phyloP scores from a whole-genome alignment of 2,113 vertebrate genomes.

The Ctenomys sociabilis region DNA sequence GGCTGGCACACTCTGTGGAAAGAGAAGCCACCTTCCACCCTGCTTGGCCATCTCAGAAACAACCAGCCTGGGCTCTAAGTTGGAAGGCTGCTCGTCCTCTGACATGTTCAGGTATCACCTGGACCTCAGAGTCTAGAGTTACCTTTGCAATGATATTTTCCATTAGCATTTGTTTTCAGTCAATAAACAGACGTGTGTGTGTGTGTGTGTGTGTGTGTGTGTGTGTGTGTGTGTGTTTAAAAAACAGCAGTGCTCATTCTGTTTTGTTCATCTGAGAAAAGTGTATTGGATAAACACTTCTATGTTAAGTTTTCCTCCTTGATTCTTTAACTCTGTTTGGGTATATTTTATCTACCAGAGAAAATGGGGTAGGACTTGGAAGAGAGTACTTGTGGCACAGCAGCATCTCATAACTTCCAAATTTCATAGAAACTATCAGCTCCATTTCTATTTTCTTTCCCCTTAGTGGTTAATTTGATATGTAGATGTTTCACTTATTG shows the following conservation, averaged over 20 bases:
- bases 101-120: not conserved
- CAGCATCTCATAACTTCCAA: not conserved
- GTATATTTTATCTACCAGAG: not conserved
- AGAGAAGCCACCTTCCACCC: not conserved
- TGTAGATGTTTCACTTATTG: not conserved
- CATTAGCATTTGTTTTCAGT: constrained; percentile 6
- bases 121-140: not conserved
- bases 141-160: not conserved
- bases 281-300: not conserved
- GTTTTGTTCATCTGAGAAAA: constrained; percentile 13
- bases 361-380: not conserved
- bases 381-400: not conserved
- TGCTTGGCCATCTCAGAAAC: not conserved
- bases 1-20: not conserved
- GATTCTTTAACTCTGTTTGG: not conserved
- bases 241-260: not conserved
- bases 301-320: not conserved
- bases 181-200: not conserved
- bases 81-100: not conserved
- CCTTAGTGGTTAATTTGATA: not conserved
- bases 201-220: not conserved
- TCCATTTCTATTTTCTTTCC: not conserved
- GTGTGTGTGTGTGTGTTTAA: not conserved
- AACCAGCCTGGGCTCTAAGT: not conserved
- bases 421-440: not conserved